Percentiles rank a stretch among this genome's conserved stretches.
These are phyloP conservation scores for Planiliza haematocheilus DNA, from an alignment of 2,113 vertebrate genomes.

Conservation along the genomic window DNA sequence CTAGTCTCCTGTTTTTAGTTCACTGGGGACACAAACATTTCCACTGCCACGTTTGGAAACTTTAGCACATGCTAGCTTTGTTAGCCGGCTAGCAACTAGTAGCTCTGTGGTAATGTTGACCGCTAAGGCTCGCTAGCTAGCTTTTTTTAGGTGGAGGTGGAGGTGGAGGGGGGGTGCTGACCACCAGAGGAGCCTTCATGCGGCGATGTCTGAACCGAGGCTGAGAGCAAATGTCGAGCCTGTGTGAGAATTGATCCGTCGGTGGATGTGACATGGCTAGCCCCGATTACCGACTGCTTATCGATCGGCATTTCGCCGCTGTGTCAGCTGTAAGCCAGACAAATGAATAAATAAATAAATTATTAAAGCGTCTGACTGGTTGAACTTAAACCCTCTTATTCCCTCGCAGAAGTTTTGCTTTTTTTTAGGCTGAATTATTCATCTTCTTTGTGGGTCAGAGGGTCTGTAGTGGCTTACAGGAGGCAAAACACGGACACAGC, in stretches of 20 bases:
- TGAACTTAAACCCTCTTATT: constrained; percentile 23
- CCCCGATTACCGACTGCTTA: constrained; percentile 38
- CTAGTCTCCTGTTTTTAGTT: neutral
- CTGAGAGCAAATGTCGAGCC: constrained; percentile 34
- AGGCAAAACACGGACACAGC: constrained; percentile 46
- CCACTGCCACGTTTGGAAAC: constrained; percentile 16
- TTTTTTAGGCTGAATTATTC: neutral
- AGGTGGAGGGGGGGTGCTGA: constrained; percentile 37
- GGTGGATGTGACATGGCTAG: constrained; percentile 52
- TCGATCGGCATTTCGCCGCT: constrained; percentile 51
- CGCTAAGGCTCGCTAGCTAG: constrained; percentile 70
- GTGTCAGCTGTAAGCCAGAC: constrained; percentile 57
- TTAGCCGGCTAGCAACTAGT: constrained; percentile 42
- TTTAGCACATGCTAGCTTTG: constrained; percentile 26
- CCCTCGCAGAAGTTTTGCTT: constrained; percentile 1
- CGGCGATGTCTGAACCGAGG: constrained; percentile 9
- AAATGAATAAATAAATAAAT: neutral
- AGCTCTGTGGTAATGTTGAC: constrained; percentile 61
- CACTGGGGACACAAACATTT: neutral
- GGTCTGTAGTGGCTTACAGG: constrained; percentile 11
- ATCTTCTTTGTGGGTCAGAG: constrained; percentile 11
- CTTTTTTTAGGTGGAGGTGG: too few species aligned
- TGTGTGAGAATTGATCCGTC: constrained; percentile 44
- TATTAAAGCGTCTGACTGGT: constrained; percentile 21
- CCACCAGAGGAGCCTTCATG: constrained; percentile 55